phyloP scores from a whole-genome alignment of 2,797 vertebrate genomes.

The Emydoidea blandingii region DNA sequence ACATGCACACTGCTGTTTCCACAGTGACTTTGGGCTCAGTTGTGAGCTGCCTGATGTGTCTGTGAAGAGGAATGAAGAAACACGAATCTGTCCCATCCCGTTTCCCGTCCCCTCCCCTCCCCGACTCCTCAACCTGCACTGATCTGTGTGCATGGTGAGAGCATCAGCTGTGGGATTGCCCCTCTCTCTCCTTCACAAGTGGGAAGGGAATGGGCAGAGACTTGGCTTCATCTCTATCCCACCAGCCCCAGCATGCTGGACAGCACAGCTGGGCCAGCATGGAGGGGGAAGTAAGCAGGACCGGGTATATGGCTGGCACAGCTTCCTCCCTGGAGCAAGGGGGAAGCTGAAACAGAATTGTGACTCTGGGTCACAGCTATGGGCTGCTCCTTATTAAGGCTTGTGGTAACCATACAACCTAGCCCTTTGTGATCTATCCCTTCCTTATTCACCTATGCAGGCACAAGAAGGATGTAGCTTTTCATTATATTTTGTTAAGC shows the following conservation, averaged over 20 bases:
- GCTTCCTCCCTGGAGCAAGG: neutral
- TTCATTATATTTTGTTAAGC: slow-evolving; percentile 34
- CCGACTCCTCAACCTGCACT: neutral
- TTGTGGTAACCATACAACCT: neutral
- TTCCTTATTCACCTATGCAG: slow-evolving; percentile 25
- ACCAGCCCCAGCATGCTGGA: neutral
- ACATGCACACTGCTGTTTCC: neutral
- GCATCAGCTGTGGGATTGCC: neutral
- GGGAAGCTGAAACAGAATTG: neutral
- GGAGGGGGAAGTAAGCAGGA: neutral
- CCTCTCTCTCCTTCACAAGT: neutral
- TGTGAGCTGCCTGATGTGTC: neutral
- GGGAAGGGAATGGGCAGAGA: neutral
- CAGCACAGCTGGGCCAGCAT: neutral
- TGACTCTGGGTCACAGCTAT: neutral
- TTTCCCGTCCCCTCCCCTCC: too few species aligned
- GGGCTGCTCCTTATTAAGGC: neutral
- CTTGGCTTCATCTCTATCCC: neutral
- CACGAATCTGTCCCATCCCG: neutral
- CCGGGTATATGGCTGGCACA: neutral
- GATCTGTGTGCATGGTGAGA: neutral
- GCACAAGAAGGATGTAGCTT: slow-evolving; percentile 19
- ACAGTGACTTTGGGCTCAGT: neutral
- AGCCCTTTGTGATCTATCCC: neutral
- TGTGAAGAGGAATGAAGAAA: neutral